Percentiles rank a stretch among this genome's conserved stretches.
Evolutionary conservation across 2,797 vertebrate genomes (phyloP).

Genomic region (Agapornis canus): DNA sequence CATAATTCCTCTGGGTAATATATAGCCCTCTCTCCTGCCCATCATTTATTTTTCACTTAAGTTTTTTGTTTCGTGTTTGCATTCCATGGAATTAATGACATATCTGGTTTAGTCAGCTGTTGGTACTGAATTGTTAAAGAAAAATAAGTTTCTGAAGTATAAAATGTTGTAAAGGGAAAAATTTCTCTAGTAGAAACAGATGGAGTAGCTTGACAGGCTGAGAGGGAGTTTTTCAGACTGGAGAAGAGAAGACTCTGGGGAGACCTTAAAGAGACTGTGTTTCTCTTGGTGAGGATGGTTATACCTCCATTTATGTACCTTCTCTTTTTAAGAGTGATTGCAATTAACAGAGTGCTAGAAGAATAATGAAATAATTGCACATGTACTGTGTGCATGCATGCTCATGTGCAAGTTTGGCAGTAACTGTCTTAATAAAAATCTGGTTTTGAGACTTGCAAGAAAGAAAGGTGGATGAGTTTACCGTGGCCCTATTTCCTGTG

Average conservation of each 20-base stretch:
- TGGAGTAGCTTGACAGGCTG: not conserved
- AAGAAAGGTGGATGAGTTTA: not conserved
- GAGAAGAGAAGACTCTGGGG: not conserved
- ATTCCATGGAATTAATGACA: not conserved
- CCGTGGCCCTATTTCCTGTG: not conserved
- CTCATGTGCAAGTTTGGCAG: not conserved
- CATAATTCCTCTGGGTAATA: not conserved
- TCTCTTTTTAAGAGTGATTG: not conserved
- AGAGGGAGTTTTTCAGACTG: not conserved
- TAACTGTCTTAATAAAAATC: not conserved
- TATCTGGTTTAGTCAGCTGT: not conserved
- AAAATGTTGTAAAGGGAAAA: not conserved
- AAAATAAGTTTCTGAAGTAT: conserved; percentile 12
- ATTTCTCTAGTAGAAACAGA: not conserved
- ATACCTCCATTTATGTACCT: not conserved
- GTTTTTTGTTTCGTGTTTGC: not conserved
- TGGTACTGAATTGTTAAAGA: not conserved
- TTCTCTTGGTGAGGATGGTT: not conserved
- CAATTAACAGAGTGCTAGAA: not conserved
- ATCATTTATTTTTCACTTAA: not conserved
- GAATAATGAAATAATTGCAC: not conserved
- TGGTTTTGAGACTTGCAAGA: not conserved
- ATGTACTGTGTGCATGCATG: not conserved
- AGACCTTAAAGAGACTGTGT: not conserved
- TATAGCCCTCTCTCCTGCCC: not conserved